phyloP scores from a whole-genome alignment of 1,140 invertebrate genomes.

The Zaprionus gabonicus region DNA sequence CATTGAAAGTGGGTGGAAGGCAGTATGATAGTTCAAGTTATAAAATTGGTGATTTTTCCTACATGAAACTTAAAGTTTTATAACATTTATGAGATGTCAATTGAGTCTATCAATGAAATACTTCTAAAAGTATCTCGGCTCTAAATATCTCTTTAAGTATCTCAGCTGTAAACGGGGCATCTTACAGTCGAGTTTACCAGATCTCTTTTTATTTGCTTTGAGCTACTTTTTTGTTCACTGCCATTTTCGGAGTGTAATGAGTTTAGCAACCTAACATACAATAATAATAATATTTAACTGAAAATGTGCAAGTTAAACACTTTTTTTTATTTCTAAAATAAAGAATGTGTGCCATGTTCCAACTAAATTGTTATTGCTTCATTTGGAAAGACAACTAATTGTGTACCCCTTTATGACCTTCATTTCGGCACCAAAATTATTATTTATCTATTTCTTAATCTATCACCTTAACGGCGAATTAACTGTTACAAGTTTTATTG shows the following conservation, averaged over 20 bases:
- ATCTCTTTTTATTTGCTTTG: conserved; percentile 29
- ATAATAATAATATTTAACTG: conserved; percentile 35
- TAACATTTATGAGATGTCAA: too few relatives aligned
- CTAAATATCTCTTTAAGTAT: too few relatives aligned
- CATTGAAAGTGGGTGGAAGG: background rate
- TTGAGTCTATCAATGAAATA: too few relatives aligned
- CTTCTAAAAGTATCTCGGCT: too few relatives aligned
- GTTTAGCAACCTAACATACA: conserved; percentile 62
- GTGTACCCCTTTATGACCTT: background rate
- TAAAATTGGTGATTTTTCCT: too few relatives aligned
- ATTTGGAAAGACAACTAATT: background rate
- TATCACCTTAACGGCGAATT: conserved; percentile 6
- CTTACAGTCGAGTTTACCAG: background rate
- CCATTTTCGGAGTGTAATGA: conserved; percentile 44
- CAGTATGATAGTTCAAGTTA: background rate
- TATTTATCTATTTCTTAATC: conserved; percentile 23
- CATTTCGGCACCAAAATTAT: background rate
- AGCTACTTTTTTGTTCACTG: conserved; percentile 27
- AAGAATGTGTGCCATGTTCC: background rate
- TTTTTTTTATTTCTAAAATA: background rate
- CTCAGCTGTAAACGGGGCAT: background rate
- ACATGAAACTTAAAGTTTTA: too few relatives aligned
- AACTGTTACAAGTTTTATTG: conserved; percentile 27
- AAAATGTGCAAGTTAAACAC: conserved; percentile 12
- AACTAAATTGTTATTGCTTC: background rate